Conservation (phyloP, 2,113 vertebrate species). For the Gyps fulvus region DNA sequence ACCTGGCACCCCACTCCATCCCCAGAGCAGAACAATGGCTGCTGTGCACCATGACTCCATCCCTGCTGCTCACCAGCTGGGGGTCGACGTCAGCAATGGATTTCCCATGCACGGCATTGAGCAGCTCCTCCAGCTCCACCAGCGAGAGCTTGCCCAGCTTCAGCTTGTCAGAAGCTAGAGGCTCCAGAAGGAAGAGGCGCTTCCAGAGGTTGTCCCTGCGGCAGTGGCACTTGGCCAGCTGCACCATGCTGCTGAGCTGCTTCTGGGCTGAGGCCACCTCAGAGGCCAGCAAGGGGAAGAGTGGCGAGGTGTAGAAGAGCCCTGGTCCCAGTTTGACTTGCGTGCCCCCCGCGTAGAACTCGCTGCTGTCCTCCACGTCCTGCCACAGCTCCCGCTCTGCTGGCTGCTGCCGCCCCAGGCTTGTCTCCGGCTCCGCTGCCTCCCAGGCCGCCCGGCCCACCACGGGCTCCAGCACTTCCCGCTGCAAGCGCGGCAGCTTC, state of each 20-base stretch:
- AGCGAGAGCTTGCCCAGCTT: constrained; percentile 89
- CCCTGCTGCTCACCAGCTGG: constrained; percentile 83
- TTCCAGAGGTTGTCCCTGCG: constrained; percentile 96
- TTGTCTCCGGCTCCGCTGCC: not conserved
- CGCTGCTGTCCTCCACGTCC: constrained; percentile 69
- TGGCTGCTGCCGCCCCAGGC: not conserved
- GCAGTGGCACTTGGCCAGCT: constrained; percentile 94
- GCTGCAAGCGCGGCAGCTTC: constrained; percentile 86
- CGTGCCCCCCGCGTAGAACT: constrained; percentile 65
- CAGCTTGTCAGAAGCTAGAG: constrained; percentile 88
- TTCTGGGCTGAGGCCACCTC: constrained; percentile 86
- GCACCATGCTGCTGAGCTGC: constrained; percentile 87
- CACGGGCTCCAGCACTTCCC: constrained; percentile 77
- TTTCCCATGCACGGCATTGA: constrained; percentile 88
- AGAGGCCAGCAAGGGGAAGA: constrained; percentile 87
- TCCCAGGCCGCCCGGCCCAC: constrained; percentile 61
- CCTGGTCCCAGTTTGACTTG: constrained; percentile 65
- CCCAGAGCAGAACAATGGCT: not conserved
- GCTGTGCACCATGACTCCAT: not conserved
- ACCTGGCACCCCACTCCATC: not conserved
- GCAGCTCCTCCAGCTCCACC: constrained; percentile 91
- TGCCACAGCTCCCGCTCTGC: constrained; percentile 79
- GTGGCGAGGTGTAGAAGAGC: constrained; percentile 77
- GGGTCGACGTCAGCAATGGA: constrained; percentile 93
- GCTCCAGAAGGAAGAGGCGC: constrained; percentile 93